phyloP scores from a whole-genome alignment of 1,140 invertebrate genomes.

The Heliconius himera region DNA sequence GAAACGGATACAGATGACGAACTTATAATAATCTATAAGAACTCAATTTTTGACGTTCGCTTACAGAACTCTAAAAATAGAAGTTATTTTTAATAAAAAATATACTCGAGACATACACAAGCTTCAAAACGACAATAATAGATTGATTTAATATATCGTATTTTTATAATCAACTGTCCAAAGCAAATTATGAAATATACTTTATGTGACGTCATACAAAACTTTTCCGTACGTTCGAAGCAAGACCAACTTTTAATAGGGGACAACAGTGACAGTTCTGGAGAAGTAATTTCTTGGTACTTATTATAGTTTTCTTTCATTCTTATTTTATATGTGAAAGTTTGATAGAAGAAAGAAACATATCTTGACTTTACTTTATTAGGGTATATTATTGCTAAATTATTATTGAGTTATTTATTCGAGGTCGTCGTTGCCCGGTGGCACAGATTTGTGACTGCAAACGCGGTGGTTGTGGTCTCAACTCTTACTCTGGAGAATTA shows the following conservation, averaged over 20 bases:
- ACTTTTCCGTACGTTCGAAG: background rate
- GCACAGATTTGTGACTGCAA: no score
- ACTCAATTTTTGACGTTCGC: no score
- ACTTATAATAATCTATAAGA: no score
- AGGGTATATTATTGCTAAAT: background rate
- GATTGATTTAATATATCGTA: background rate
- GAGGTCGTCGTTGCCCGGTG: no score
- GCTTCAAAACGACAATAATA: no score
- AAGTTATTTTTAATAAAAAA: no score
- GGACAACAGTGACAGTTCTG: constrained; percentile 6
- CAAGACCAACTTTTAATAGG: constrained; percentile 6
- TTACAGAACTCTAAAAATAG: no score
- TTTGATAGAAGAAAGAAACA: background rate
- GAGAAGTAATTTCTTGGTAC: background rate
- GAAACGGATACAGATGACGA: no score
- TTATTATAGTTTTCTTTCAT: background rate
- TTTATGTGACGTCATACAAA: background rate
- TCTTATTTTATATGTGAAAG: background rate
- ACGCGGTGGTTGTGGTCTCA: no score
- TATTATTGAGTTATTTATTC: no score
- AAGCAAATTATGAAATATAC: constrained; percentile 3
- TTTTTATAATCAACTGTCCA: background rate
- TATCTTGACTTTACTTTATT: background rate
- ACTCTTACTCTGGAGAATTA: no score
- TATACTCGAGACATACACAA: no score